Evolutionary conservation across 2,797 vertebrate genomes (phyloP), one percentile per base, ranked within the genome.

Genomic region (Sebastes wilsoni): DNA sequence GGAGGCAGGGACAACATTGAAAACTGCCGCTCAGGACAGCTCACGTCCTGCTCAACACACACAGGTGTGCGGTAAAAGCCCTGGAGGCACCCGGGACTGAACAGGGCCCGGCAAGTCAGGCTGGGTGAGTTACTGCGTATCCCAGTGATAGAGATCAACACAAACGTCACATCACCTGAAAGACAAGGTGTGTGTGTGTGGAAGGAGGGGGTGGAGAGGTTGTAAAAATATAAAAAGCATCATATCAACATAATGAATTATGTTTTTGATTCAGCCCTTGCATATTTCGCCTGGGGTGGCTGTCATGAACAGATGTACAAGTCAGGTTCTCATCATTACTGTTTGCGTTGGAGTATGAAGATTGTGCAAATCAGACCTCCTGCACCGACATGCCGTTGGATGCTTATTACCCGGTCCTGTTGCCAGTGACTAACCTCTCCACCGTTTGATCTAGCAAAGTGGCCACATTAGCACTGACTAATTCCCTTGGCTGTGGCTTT

Each of bases 401-500:
- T 90, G 87, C 84, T 88, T 90, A 88, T 88, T 92, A 92, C 77
- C 75, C 83, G 73, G 87, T 86, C 79, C 82, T 70, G 84, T 82
- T 85, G 89, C 87, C 91, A 88, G 87, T 91, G 90, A 94, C 91
- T 91, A 93, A 93, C 89, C 88, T 88, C 82, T 91, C 76, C 68
- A 80, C 81, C 32, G 75, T 95, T 95, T 95, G 94, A 95, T 95
- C 91, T 92, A 66, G 88, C 88, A 88, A 92, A 94, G 89, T 93
- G 92, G 92, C 87, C 91, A 93, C 94, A 96, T 96, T 96, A 96
- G 94, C 82, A 42, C 80, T 86, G 90, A 95, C 95, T 96, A 95
- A 96, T 96, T 96, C 94, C 87, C 84, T 82, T 79, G 80, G 83
- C 92, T 95, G 92, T 89, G 83, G 84, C 83, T 95, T 49, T 94